phyloP scores from a whole-genome alignment of 53 echinoderm and acorn worm genomes.

The Apostichopus leukothele region DNA sequence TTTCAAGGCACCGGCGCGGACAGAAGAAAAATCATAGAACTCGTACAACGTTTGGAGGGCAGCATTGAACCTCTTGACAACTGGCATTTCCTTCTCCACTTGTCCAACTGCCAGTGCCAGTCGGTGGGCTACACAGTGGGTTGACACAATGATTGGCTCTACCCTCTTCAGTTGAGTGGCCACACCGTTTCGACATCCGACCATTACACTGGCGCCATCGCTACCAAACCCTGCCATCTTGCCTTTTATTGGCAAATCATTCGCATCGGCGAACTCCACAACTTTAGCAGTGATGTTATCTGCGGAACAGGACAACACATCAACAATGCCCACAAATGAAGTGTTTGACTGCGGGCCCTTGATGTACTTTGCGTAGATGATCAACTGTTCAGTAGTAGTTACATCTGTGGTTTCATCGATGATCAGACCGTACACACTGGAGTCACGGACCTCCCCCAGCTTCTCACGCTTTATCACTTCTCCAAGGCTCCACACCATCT shows the following conservation, averaged over 20 bases:
- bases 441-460: not conserved
- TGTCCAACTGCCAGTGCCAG: slow-evolving; percentile 1
- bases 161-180: too few species aligned
- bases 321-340: not conserved
- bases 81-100: slow-evolving; percentile 8
- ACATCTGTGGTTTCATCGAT: slow-evolving; percentile 38
- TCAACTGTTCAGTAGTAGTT: slow-evolving; percentile 6
- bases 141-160: too few species aligned
- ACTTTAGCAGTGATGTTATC: slow-evolving; percentile 9
- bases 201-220: too few species aligned
- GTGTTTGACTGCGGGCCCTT: not conserved
- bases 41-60: slow-evolving; percentile 9
- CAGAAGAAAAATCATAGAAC: slow-evolving; percentile 29
- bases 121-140: too few species aligned
- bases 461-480: too few species aligned
- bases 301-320: not conserved
- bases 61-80: slow-evolving; percentile 12
- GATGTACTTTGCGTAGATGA: slow-evolving; percentile 14
- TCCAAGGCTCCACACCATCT: too few species aligned
- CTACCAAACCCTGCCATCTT: not conserved
- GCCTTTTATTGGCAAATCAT: not conserved
- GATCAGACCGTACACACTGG: slow-evolving; percentile 19
- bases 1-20: not conserved
- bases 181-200: too few species aligned
- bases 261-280: not conserved